phyloP scores from a whole-genome alignment of 2,888 invertebrate genomes.

The Eristalis tenax region DNA sequence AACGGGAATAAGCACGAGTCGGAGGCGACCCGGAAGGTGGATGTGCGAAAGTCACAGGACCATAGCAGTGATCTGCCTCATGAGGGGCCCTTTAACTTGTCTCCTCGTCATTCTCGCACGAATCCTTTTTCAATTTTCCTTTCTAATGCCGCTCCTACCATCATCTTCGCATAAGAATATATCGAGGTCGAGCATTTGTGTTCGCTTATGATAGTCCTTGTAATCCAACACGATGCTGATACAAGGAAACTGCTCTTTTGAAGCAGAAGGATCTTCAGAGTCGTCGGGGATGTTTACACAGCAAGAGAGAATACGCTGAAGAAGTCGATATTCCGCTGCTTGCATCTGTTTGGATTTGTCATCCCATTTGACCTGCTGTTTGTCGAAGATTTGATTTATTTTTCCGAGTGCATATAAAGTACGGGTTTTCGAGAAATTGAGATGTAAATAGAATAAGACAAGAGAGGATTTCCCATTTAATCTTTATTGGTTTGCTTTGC shows the following conservation, averaged over 20 bases:
- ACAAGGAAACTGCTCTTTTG: constrained; percentile 35
- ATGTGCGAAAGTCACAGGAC: background rate
- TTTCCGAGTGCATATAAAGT: background rate
- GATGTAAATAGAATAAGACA: constrained; percentile 2
- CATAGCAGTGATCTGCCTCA: background rate
- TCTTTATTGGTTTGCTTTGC: constrained; percentile 44
- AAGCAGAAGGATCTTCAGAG: background rate
- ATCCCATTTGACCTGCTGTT: too few relatives aligned
- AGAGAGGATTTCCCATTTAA: constrained; percentile 39
- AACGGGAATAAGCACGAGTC: constrained; percentile 8
- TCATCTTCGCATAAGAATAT: constrained; percentile 1
- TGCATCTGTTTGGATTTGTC: constrained; percentile 3
- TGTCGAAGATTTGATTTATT: background rate
- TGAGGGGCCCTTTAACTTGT: constrained; percentile 51
- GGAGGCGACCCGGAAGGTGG: background rate
- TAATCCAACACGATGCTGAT: constrained; percentile 67
- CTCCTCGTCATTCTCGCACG: constrained; percentile 21
- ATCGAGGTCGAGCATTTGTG: constrained; percentile 63
- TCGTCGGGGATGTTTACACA: constrained; percentile 3
- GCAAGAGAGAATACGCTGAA: background rate
- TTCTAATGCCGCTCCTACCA: background rate
- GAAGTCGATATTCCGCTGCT: background rate
- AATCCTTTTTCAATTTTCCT: constrained; percentile 22
- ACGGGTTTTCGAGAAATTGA: background rate
- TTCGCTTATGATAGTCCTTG: constrained; percentile 70